Conservation (phyloP, 1,140 invertebrate species). For the Scaptomyza pallida region DNA sequence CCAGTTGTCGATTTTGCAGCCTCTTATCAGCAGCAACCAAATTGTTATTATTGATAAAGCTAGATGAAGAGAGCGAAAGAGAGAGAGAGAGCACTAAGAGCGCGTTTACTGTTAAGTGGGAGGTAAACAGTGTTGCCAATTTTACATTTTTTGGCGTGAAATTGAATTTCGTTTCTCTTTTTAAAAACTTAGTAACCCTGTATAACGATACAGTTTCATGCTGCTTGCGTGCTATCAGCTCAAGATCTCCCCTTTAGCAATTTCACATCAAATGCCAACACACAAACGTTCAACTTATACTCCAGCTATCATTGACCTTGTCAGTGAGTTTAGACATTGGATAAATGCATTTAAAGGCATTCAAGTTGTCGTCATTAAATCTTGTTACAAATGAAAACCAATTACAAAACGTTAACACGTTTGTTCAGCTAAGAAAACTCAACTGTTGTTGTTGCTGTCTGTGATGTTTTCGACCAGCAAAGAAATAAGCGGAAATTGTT, state of each 20-base stretch:
- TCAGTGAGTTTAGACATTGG: conserved; percentile 62
- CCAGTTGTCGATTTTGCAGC: conserved; percentile 33
- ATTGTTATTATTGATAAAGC: conserved; percentile 44
- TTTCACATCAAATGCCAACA: conserved; percentile 44
- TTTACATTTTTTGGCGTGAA: not conserved
- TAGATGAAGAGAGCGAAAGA: not conserved
- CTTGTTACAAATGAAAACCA: conserved; percentile 53
- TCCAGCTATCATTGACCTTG: conserved; percentile 61
- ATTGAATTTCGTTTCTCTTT: not conserved
- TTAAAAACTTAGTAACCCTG: not conserved
- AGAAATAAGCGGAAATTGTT: conserved; percentile 70
- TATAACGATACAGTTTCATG: too few species aligned
- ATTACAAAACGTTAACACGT: conserved; percentile 60
- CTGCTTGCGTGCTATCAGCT: not conserved
- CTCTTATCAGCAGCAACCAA: conserved; percentile 45
- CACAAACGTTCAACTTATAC: conserved; percentile 17
- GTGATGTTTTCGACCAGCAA: conserved; percentile 17
- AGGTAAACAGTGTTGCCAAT: not conserved
- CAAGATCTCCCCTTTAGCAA: conserved; percentile 9
- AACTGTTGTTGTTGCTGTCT: conserved; percentile 21
- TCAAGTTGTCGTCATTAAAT: conserved; percentile 32
- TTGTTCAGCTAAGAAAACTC: conserved; percentile 63
- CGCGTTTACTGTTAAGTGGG: not conserved
- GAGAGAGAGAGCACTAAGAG: not conserved
- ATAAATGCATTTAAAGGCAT: conserved; percentile 54